Evolutionary conservation across 2,113 vertebrate genomes (phyloP).

Genomic region (Astur gentilis): DNA sequence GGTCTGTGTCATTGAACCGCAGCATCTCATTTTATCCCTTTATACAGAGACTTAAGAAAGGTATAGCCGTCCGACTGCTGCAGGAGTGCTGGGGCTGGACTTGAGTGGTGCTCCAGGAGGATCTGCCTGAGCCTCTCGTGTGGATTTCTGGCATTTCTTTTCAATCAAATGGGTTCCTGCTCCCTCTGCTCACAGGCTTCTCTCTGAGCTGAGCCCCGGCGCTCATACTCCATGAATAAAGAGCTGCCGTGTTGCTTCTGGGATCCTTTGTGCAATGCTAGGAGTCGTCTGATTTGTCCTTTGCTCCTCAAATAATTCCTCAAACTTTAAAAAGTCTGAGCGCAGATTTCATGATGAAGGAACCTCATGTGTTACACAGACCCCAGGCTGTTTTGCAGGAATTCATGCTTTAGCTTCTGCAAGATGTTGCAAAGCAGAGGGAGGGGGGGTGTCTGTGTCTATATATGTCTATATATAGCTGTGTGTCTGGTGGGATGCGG

Average conservation of each 20-base stretch:
- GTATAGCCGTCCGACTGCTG: neutral
- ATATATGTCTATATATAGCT: rapidly evolving
- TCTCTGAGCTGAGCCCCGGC: neutral
- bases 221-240: neutral
- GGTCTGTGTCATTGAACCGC: slow-evolving; percentile 37
- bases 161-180: neutral
- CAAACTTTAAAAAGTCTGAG: neutral
- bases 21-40: slow-evolving; percentile 48
- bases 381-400: neutral
- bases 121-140: neutral
- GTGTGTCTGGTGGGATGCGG: neutral
- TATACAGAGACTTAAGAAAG: slow-evolving; percentile 31
- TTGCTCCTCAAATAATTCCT: neutral
- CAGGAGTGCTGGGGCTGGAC: neutral
- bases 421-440: neutral
- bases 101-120: neutral
- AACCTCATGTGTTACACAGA: neutral
- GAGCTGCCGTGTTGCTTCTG: neutral
- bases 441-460: neutral
- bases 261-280: neutral
- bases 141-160: neutral
- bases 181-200: neutral
- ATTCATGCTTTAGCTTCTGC: neutral
- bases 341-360: neutral
- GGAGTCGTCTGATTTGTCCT: neutral